These are phyloP conservation scores for Archivesica marissinica DNA, from an alignment of 1,140 invertebrate genomes.

Conservation along the genomic window DNA sequence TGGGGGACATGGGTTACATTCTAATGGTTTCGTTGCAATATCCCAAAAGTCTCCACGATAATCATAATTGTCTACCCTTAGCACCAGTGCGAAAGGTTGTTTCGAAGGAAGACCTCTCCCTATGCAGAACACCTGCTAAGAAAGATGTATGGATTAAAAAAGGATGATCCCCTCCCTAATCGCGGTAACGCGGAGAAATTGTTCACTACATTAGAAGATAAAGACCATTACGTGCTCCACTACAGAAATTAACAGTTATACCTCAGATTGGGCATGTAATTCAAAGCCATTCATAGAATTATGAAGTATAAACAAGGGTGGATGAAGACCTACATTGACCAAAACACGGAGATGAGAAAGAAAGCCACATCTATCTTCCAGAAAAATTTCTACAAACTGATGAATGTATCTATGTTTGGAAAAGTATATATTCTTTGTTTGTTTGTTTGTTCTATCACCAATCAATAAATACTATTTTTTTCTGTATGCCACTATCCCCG, in stretches of 20 bases:
- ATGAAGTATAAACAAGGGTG: conserved; percentile 60
- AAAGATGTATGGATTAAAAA: not conserved
- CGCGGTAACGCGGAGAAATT: conserved; percentile 58
- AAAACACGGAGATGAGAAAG: conserved; percentile 75
- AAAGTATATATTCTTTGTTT: no score
- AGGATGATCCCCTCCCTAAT: not conserved
- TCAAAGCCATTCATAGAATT: conserved; percentile 52
- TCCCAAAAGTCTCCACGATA: conserved; percentile 84
- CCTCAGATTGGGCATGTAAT: conserved; percentile 41
- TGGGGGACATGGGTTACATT: conserved; percentile 84
- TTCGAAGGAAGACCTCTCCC: conserved; percentile 65
- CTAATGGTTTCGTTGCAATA: conserved; percentile 84
- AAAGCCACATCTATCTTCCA: conserved; percentile 82
- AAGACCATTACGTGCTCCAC: conserved; percentile 65
- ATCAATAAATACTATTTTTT: no score
- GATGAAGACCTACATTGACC: conserved; percentile 65
- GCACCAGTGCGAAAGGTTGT: conserved; percentile 80
- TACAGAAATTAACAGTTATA: conserved; percentile 47
- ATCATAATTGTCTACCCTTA: conserved; percentile 85
- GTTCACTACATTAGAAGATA: conserved; percentile 62
- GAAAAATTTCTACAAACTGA: conserved; percentile 84
- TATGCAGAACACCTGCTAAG: conserved; percentile 9
- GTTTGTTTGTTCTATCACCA: no score
- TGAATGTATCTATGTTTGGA: conserved; percentile 83
- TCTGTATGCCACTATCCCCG: no score